These are phyloP conservation scores for Medauroidea extradentata DNA, from an alignment of 1,140 invertebrate genomes.

Conservation along the genomic window DNA sequence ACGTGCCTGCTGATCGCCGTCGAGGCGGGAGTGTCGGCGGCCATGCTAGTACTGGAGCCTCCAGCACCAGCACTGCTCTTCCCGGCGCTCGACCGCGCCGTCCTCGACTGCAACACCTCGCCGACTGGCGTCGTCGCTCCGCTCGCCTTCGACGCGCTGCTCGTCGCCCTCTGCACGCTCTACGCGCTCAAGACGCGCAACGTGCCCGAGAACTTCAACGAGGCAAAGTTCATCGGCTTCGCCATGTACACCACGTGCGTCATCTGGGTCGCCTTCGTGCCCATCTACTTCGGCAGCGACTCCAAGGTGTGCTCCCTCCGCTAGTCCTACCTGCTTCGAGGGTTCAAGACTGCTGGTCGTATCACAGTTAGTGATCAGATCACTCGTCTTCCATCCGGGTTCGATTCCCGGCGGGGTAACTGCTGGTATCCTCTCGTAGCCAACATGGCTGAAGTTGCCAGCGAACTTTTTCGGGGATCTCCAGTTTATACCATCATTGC, in stretches of 20 bases:
- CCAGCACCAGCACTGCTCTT: slow-evolving; percentile 59
- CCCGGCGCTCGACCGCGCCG: slow-evolving; percentile 49
- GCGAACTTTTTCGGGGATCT: no score
- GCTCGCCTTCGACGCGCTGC: slow-evolving; percentile 71
- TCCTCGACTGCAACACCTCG: slow-evolving; percentile 67
- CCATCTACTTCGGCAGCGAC: slow-evolving; percentile 77
- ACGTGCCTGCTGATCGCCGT: slow-evolving; percentile 62
- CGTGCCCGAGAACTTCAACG: slow-evolving; percentile 86
- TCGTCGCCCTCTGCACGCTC: slow-evolving; percentile 74
- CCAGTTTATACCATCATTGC: no score
- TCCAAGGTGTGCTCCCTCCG: slow-evolving; percentile 50
- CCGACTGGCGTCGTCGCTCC: slow-evolving; percentile 67
- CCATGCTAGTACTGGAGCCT: slow-evolving; percentile 65
- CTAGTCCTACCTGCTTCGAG: no score
- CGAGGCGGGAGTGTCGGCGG: slow-evolving; percentile 62
- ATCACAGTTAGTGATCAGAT: no score
- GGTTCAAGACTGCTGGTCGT: no score
- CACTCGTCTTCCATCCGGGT: no score
- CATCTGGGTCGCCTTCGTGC: slow-evolving; percentile 84
- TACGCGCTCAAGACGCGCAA: slow-evolving; percentile 84
- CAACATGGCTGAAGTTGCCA: no score
- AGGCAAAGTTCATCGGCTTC: slow-evolving; percentile 78
- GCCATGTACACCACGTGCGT: slow-evolving; percentile 87
- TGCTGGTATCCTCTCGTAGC: no score
- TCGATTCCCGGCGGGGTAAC: no score